phyloP scores from a whole-genome alignment of 2,797 vertebrate species.

The Pterois miles region DNA sequence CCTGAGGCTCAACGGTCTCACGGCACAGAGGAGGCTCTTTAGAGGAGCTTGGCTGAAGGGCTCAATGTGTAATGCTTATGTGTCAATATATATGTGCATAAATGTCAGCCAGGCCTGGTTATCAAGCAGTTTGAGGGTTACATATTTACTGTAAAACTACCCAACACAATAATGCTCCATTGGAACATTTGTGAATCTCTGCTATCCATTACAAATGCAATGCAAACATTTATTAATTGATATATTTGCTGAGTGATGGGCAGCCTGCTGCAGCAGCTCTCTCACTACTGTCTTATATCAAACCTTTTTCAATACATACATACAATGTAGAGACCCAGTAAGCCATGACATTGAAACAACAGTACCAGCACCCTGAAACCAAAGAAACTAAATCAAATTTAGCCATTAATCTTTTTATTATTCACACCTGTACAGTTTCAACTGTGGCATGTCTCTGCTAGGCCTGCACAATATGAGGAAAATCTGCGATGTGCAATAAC shows the following conservation, averaged over 20 bases:
- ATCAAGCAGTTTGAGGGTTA: neutral
- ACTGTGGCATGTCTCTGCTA: too few species aligned
- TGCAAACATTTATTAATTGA: neutral
- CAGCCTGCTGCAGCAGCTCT: neutral
- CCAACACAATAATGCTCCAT: neutral
- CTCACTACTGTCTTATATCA: neutral
- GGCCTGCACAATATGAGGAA: too few species aligned
- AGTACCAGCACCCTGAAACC: neutral
- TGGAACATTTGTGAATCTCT: neutral
- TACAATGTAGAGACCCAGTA: too few species aligned
- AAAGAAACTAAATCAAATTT: neutral
- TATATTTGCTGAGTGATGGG: neutral
- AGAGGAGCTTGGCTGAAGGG: constrained; percentile 22
- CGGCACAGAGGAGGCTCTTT: constrained; percentile 46
- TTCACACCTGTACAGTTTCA: neutral
- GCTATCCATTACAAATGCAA: neutral
- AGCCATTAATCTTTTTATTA: neutral
- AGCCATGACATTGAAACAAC: neutral
- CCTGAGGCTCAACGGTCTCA: constrained; percentile 21
- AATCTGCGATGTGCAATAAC: too few species aligned
- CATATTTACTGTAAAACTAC: neutral
- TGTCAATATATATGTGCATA: neutral
- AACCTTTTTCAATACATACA: too few species aligned
- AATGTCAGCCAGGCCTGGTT: neutral
- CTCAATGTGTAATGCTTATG: neutral